Base-by-base conservation (phyloP, 2,797 vertebrate genomes). In the Acanthurus tractus region DNA sequence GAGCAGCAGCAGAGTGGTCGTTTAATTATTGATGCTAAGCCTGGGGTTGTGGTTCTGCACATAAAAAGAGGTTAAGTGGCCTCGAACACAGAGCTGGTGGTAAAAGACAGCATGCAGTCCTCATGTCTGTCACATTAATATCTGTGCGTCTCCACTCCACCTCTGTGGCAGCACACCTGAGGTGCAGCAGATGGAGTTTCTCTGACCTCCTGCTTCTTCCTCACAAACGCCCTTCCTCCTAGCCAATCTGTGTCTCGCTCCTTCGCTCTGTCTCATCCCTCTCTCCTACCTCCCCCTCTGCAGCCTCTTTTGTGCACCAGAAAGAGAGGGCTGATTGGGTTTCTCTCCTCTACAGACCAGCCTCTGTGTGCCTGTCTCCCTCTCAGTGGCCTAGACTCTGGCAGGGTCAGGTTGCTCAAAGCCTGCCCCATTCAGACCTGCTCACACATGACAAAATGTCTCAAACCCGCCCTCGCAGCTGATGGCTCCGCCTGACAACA, bases 21-120 rank as follows among this genome's bases (percentile, higher is more conserved):
- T 89, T 95, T 79, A 95, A 59, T 94, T 92, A 94, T 94, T 95
- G 75, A 95, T 93, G 90, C 52, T 80, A 64, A 86, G 79, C 87
- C 79, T 52, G 8, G 48, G 71, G 63, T 73, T 70, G 46, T 61
- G 34, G 62, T 66, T 10, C 57, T 13, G 81, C 62, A 46, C 66
- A 85, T 82, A 86, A 86, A 87, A 77, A 78, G 79, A 88, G 78
- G 84, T 88, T 84, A 88, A 92, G 86, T 91, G 86, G 58, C 66
- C 49, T 55, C 65, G 75, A 80, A 88, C 58, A 71, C 61, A 48
- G 75, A 76, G 34, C 40, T 22, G 58, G 56, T 74, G 61, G 40
- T 64, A 69, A 74, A 61, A 79, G 42, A 52, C 78, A 53, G 42
- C 55, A 53, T 55, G 61, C 52, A 10, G 44, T 48, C 71, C 46